Base-by-base conservation (phyloP, 2,888 invertebrate species). In the Cybosia mesomella region DNA sequence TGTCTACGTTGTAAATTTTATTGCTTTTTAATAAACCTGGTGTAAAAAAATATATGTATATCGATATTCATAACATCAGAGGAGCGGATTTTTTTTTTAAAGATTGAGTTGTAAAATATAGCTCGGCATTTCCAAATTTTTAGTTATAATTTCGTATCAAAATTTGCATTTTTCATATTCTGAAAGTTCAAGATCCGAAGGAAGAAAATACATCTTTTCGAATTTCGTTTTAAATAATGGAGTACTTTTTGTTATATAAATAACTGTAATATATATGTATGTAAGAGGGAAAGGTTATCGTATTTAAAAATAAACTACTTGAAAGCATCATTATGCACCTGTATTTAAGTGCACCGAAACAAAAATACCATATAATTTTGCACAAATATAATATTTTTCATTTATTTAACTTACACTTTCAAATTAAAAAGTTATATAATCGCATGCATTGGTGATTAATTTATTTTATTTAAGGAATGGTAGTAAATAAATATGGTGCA, bases 331-430 rank as follows among this genome's bases (percentile, higher is more conserved):
- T 28, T 11, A 28, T 28, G n/a, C 49, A 32, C 21, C 54, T 66
- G 28, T 60, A 60, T 66, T 54, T 15, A 18, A 49, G 11, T 18
- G 53, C 65, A 53, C 32, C 5, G n/a, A 39, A 32, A 43, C 43
- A 59, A 24, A 60, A 61, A 54, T 66, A 36, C 22, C n/a, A 22
- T 39, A 34, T 55, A 32, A 21, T 36, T 8, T 39, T 58, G 74
- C 78, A 79, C 69, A 77, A 74, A 74, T 78, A 79, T 76, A 74
- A 72, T 66, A 59, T 49, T 49, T 2, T 49, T 49, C 9, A 49
- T 43, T 39, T 15, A 39, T 34, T 57, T 80, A 72, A 71, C 70
- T 68, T 68, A 71, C 80, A 79, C 63, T 60, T 60, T 58, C 24
- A 43, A 32, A 28, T 39, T 58, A 57, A 65, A 49, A 43, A 39